phyloP scores from a whole-genome alignment of 2,888 invertebrate species.

The Netelia fuscicornis region DNA sequence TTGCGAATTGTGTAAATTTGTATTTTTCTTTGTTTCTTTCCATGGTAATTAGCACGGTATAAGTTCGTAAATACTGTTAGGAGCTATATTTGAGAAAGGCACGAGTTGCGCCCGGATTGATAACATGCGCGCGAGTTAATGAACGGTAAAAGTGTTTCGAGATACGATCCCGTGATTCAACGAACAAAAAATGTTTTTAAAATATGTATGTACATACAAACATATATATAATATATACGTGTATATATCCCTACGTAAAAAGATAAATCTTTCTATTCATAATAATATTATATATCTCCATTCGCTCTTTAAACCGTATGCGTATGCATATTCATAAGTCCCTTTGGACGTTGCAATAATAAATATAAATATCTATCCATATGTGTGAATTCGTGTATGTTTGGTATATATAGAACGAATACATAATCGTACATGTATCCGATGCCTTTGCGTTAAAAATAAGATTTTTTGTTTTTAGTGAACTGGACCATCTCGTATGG shows the following conservation, averaged over 20 bases:
- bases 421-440: constrained; percentile 41
- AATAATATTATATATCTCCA: constrained; percentile 47
- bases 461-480: constrained; percentile 71
- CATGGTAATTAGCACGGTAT: constrained; percentile 29
- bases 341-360: constrained; percentile 74
- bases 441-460: constrained; percentile 57
- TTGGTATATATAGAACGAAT: constrained; percentile 66
- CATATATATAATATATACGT: constrained; percentile 41
- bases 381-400: constrained; percentile 57
- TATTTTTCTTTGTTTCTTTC: constrained; percentile 28
- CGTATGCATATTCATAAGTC: constrained; percentile 70
- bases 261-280: constrained; percentile 54
- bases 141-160: not conserved
- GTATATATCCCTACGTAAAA: constrained; percentile 46
- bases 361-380: constrained; percentile 72
- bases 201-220: constrained; percentile 21
- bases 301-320: constrained; percentile 52
- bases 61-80: constrained; percentile 54
- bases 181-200: not conserved
- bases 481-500: constrained; percentile 69
- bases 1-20: not conserved
- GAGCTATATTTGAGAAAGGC: constrained; percentile 55
- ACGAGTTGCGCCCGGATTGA: constrained; percentile 49
- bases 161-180: not conserved
- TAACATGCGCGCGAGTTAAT: constrained; percentile 11